phyloP scores from a whole-genome alignment of 2,888 invertebrate genomes.

The Isoperla grammatica region DNA sequence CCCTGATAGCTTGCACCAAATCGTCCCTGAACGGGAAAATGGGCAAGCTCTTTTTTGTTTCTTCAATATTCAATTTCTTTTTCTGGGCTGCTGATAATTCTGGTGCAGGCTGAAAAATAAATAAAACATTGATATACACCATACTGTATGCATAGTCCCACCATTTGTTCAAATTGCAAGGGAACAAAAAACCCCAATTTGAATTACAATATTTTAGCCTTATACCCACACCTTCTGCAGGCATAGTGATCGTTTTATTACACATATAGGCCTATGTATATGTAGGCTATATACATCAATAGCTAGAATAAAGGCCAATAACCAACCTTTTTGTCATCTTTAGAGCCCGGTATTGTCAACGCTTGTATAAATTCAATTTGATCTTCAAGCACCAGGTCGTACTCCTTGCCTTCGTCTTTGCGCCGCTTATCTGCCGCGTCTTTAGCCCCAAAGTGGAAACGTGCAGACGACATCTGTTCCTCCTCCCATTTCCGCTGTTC shows the following conservation, averaged over 20 bases:
- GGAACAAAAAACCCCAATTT: neutral
- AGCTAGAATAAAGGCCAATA: neutral
- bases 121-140: neutral
- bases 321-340: conserved; percentile 45
- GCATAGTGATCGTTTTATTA: neutral
- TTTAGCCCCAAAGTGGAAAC: conserved; percentile 89
- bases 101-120: conserved; percentile 34
- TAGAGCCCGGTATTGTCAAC: conserved; percentile 68
- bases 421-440: conserved; percentile 53
- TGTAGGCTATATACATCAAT: too few relatives aligned
- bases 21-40: conserved; percentile 89
- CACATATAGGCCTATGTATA: too few relatives aligned
- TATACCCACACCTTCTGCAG: neutral
- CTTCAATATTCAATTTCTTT: conserved; percentile 76
- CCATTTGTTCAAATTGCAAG: neutral
- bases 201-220: neutral
- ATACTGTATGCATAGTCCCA: neutral
- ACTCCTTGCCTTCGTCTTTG: conserved; percentile 52
- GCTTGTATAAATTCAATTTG: conserved; percentile 97
- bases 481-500: conserved; percentile 92
- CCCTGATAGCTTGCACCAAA: conserved; percentile 83
- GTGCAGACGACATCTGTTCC: conserved; percentile 89
- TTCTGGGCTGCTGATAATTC: conserved; percentile 62
- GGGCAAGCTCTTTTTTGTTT: conserved; percentile 88
- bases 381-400: conserved; percentile 90